These are phyloP conservation scores for Tachysurus fulvidraco DNA, from an alignment of 2,113 vertebrate species.

Conservation along the genomic window DNA sequence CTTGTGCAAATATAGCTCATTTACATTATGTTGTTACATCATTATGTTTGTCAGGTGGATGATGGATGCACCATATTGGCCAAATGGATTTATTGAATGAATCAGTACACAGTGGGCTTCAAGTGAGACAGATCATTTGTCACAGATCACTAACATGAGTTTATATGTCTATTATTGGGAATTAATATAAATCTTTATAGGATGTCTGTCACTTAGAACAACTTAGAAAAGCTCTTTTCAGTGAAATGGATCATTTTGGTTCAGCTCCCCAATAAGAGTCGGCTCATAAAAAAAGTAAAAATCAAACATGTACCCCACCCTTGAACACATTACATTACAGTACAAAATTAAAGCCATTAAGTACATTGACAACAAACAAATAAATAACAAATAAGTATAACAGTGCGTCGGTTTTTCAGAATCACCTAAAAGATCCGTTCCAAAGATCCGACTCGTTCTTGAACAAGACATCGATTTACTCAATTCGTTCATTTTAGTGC, in stretches of 20 bases:
- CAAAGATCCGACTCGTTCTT: not conserved
- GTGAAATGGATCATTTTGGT: too few relatives aligned
- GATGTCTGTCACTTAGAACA: not conserved
- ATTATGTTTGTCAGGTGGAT: not conserved
- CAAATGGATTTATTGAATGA: not conserved
- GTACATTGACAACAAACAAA: too few relatives aligned
- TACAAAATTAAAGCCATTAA: too few relatives aligned
- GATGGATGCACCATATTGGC: not conserved
- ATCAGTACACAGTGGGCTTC: not conserved
- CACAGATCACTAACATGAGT: not conserved
- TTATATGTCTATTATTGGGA: too few relatives aligned
- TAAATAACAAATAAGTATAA: too few relatives aligned
- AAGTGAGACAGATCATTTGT: not conserved
- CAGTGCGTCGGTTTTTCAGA: not conserved
- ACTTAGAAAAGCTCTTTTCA: too few relatives aligned
- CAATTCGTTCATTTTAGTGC: not conserved
- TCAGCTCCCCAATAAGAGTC: too few relatives aligned
- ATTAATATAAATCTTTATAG: not conserved
- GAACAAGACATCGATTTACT: not conserved
- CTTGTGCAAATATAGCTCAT: not conserved
- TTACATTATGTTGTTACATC: conserved; percentile 1
- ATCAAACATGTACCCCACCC: too few relatives aligned
- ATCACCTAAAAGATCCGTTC: not conserved
- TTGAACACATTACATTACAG: too few relatives aligned
- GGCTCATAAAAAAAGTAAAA: too few relatives aligned